Percentiles rank a stretch among this genome's conserved stretches.
Conservation (phyloP, 35 echinoderm and acorn worm species). For the Chiridota heheva region DNA sequence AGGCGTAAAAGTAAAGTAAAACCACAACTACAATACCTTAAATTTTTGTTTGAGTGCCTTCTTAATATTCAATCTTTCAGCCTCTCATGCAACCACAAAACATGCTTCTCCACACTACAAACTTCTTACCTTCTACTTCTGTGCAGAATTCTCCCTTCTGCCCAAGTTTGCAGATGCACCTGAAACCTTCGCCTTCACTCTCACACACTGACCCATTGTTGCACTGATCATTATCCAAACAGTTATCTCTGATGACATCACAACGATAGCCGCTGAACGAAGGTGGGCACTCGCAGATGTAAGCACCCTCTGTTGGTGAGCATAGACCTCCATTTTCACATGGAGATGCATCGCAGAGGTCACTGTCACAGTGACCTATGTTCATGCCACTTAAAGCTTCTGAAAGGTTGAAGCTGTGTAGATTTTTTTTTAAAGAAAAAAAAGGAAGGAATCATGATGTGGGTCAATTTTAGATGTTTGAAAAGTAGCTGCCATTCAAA, state of each 20-base stretch:
- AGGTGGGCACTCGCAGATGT: slow-evolving; percentile 55
- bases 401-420: slow-evolving; percentile 59
- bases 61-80: background rate
- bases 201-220: slow-evolving; percentile 64
- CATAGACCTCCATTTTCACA: slow-evolving; percentile 66
- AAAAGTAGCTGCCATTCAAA: no score
- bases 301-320: slow-evolving; percentile 35
- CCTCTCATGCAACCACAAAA: background rate
- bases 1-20: no score
- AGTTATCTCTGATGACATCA: slow-evolving; percentile 44
- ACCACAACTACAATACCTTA: no score
- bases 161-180: slow-evolving; percentile 61
- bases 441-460: no score
- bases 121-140: slow-evolving; percentile 53
- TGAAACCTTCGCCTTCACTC: slow-evolving; percentile 19
- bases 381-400: slow-evolving; percentile 54
- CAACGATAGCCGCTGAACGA: slow-evolving; percentile 66
- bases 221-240: slow-evolving; percentile 48
- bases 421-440: no score
- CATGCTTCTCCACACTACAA: background rate
- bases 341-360: slow-evolving; percentile 68
- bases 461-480: no score
- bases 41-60: no score
- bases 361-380: slow-evolving; percentile 63
- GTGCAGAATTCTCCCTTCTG: slow-evolving; percentile 59